These are phyloP conservation scores for Lophura swinhoii DNA, from an alignment of 2,797 vertebrate genomes.

Conservation along the genomic window DNA sequence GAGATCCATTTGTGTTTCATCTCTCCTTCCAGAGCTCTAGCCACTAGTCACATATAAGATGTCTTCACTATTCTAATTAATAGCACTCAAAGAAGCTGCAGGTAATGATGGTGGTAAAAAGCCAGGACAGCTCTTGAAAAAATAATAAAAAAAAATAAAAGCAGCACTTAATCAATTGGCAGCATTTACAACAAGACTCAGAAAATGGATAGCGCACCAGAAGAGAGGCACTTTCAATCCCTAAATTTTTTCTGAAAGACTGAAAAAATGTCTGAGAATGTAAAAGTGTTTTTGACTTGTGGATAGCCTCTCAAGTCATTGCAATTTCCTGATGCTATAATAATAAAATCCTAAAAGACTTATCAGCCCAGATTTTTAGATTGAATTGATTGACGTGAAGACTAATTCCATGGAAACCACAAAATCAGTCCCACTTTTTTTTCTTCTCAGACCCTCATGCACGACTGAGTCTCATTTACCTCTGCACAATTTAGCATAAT, in stretches of 20 bases:
- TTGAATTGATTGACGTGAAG: slow-evolving; percentile 30
- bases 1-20: background rate
- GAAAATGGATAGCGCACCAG: background rate
- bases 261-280: slow-evolving; percentile 22
- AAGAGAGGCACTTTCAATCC: background rate
- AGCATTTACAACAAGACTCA: background rate
- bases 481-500: slow-evolving; percentile 41
- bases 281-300: background rate
- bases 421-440: background rate
- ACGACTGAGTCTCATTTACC: slow-evolving; percentile 44
- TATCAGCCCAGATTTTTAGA: slow-evolving; percentile 27
- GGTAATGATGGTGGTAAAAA: background rate
- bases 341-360: slow-evolving; percentile 33
- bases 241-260: slow-evolving; percentile 8
- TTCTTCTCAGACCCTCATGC: slow-evolving; percentile 38
- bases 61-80: background rate
- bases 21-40: background rate
- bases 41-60: background rate
- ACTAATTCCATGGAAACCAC: slow-evolving; percentile 30
- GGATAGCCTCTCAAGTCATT: slow-evolving; percentile 15
- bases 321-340: slow-evolving; percentile 36
- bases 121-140: background rate
- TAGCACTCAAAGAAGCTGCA: slow-evolving; percentile 5
- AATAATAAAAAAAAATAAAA: slow-evolving; percentile 25
- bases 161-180: background rate